phyloP scores from a whole-genome alignment of 2,888 invertebrate species.

The Melanophora roralis region DNA sequence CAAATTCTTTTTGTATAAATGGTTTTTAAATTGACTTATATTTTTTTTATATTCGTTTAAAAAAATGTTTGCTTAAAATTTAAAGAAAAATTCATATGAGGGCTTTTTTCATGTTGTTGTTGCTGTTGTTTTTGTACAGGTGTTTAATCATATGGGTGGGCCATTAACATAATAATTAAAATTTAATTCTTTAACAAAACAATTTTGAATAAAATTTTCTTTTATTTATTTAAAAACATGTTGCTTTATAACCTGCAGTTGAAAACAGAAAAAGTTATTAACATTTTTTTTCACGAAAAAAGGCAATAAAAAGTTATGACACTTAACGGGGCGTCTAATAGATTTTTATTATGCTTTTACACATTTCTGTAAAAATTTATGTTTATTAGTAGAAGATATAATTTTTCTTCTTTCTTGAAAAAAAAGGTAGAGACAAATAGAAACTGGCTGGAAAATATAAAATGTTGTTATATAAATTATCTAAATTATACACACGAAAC shows the following conservation, averaged over 20 bases:
- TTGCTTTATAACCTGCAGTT: neutral
- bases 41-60: too few relatives aligned
- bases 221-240: neutral
- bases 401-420: neutral
- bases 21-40: too few relatives aligned
- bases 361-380: neutral
- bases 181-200: neutral
- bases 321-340: slow-evolving; percentile 47
- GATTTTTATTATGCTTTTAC: slow-evolving; percentile 12
- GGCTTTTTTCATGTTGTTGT: too few relatives aligned
- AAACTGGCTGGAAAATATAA: neutral
- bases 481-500: neutral
- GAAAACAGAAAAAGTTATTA: neutral
- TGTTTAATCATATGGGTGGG: neutral
- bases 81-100: too few relatives aligned
- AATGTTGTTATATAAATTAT: slow-evolving; percentile 20
- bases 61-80: too few relatives aligned
- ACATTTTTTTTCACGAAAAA: neutral
- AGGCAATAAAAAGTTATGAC: slow-evolving; percentile 30
- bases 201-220: neutral
- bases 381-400: neutral
- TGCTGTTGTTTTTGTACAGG: neutral
- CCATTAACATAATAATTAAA: slow-evolving; percentile 10
- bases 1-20: too few relatives aligned
- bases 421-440: neutral